Evolutionary conservation across 2,113 vertebrate genomes (phyloP), one percentile per base, ranked within the genome.

Genomic region (Oncorhynchus keta): DNA sequence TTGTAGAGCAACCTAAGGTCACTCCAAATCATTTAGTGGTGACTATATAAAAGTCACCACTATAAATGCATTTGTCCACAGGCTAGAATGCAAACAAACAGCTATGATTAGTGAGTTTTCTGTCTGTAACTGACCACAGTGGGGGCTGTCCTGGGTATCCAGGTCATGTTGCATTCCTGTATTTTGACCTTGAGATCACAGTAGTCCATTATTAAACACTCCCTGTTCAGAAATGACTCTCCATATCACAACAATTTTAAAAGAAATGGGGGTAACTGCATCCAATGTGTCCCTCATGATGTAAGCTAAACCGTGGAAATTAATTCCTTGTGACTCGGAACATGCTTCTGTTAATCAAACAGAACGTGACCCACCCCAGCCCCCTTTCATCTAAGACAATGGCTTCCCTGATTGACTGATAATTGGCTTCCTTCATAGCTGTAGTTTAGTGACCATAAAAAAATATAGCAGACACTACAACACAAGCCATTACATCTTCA

Each of bases 241-340:
- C 72, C 57, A 55, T 18, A 30, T 77, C 30, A 20, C 35, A 76
- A 74, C 70, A 57, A 81, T 81, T 81, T 67, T 45, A 59, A 51
- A 68, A 24, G 45, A 68, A 67, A 70, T 39, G 20, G 64, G 7
- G 59, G 4, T 45, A 45, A 45, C 9, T 45, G 9, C 39, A 45
- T 11, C 39, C 39, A 9, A 3, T 45, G 39, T 45, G 39, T 45
- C 39, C 9, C 39, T 45, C 39, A 12, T 45, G 39, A 45, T 45
- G 39, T 70, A n/a, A 39, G 28, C 57, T 49, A 9, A 78, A 28
- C 32, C 35, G 28, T 76, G 61, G 14, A 76, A 77, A 85, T 74
- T 30, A 6, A 22, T 57, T 28, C 76, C 91, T 83, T 86, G 35
- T 35, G 92, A 93, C 87, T 78, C 75, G 7, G 65, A 45, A 24